Evolutionary conservation across 2,797 vertebrate species (phyloP).

Genomic region (Ara ararauna): DNA sequence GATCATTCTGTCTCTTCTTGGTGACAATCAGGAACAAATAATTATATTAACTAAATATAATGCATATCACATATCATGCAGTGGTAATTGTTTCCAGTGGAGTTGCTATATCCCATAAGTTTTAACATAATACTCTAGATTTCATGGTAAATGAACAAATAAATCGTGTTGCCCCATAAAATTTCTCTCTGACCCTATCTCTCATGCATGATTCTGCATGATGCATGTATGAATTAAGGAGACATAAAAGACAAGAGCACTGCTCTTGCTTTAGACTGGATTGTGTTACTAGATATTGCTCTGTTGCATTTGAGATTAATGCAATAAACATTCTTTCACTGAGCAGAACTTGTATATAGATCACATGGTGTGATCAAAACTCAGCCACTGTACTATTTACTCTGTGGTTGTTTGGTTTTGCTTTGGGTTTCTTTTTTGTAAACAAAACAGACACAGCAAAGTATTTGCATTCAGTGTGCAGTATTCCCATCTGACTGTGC

Average conservation of each 20-base stretch:
- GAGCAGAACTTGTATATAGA: not conserved
- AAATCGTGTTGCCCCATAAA: slow-evolving; percentile 10
- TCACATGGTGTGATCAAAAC: not conserved
- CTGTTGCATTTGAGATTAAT: not conserved
- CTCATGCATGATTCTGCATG: not conserved
- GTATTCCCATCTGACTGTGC: not conserved
- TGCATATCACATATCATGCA: slow-evolving; percentile 12
- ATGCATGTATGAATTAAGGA: not conserved
- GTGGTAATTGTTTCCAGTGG: slow-evolving; percentile 40
- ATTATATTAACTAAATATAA: slow-evolving; percentile 50
- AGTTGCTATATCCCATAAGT: slow-evolving; percentile 18
- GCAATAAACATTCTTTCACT: not conserved
- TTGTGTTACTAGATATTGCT: not conserved
- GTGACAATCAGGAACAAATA: slow-evolving; percentile 44
- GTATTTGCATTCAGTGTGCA: not conserved
- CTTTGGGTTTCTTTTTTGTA: not conserved
- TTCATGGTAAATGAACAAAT: slow-evolving; percentile 54
- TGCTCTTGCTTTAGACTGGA: not conserved
- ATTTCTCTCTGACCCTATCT: slow-evolving; percentile 31
- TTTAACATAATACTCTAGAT: slow-evolving; percentile 32
- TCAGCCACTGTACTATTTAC: not conserved
- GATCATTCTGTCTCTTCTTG: slow-evolving; percentile 25
- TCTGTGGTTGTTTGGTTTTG: not conserved
- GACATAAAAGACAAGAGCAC: not conserved
- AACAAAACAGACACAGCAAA: slow-evolving; percentile 1